Evolutionary conservation across 2,113 vertebrate species (phyloP).

Genomic region (Prietella phreatophila): DNA sequence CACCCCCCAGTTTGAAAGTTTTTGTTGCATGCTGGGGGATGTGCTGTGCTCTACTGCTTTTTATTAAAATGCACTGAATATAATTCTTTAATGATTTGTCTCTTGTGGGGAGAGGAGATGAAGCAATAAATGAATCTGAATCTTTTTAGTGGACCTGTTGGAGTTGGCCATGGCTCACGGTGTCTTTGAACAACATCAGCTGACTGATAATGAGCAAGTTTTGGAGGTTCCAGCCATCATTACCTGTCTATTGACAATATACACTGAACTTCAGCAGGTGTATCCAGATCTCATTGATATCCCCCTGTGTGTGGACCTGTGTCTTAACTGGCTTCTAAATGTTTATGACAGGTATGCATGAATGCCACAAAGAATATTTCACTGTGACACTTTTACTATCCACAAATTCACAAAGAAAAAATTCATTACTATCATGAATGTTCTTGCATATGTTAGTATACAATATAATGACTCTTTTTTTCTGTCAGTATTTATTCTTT

Average conservation of each 20-base stretch:
- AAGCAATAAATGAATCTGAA: slow-evolving; percentile 26
- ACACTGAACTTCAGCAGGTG: slow-evolving; percentile 90
- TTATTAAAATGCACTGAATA: slow-evolving; percentile 49
- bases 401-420: neutral
- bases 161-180: slow-evolving; percentile 86
- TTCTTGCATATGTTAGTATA: neutral
- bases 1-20: slow-evolving; percentile 11
- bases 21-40: slow-evolving; percentile 39
- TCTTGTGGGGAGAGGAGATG: slow-evolving; percentile 26
- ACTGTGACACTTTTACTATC: neutral
- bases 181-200: slow-evolving; percentile 87
- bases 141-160: slow-evolving; percentile 85
- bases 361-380: neutral
- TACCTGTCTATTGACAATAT: slow-evolving; percentile 87
- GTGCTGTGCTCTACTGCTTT: slow-evolving; percentile 37
- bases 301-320: slow-evolving; percentile 93
- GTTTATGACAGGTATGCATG: slow-evolving; percentile 91
- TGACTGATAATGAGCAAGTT: slow-evolving; percentile 87
- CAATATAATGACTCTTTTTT: neutral
- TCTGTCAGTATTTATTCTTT: neutral
- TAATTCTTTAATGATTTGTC: slow-evolving; percentile 34
- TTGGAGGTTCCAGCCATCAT: slow-evolving; percentile 87
- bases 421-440: neutral
- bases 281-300: slow-evolving; percentile 91
- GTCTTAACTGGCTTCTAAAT: slow-evolving; percentile 97